Conservation (phyloP, 2,888 invertebrate genomes). For the Nemurella pictetii region DNA sequence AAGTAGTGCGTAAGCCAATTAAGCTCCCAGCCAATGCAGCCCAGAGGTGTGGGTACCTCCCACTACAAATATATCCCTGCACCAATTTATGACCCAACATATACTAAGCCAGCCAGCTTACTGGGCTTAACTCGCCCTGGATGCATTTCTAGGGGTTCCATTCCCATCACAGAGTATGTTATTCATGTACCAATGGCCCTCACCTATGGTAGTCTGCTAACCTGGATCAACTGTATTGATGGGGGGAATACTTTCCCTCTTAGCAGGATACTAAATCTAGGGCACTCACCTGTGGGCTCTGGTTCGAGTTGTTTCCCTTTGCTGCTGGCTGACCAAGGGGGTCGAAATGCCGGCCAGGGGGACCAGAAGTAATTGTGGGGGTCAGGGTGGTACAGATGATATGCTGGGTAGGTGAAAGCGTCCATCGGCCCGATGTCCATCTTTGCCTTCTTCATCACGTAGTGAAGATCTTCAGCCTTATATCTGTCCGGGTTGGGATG, state of each 20-base stretch:
- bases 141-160: not conserved
- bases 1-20: not conserved
- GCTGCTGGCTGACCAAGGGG: not conserved
- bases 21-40: not conserved
- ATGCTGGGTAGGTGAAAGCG: slow-evolving; percentile 10
- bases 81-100: not conserved
- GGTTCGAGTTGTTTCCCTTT: not conserved
- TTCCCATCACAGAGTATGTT: not conserved
- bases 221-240: not conserved
- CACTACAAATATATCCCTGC: not conserved
- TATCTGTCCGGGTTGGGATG: slow-evolving; percentile 52
- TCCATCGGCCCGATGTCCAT: slow-evolving; percentile 44
- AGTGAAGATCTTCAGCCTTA: slow-evolving; percentile 43
- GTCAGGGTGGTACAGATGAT: slow-evolving; percentile 1
- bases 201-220: not conserved
- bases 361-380: not conserved
- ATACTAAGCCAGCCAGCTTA: not conserved
- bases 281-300: slow-evolving; percentile 6
- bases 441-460: slow-evolving; percentile 40
- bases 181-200: not conserved
- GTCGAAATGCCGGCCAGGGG: slow-evolving; percentile 10
- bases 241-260: not conserved
- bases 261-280: not conserved
- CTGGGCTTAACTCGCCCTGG: not conserved
- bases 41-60: not conserved